These are phyloP conservation scores for Chlamydotis undulata DNA, from an alignment of 2,113 vertebrate species.

Conservation along the genomic window DNA sequence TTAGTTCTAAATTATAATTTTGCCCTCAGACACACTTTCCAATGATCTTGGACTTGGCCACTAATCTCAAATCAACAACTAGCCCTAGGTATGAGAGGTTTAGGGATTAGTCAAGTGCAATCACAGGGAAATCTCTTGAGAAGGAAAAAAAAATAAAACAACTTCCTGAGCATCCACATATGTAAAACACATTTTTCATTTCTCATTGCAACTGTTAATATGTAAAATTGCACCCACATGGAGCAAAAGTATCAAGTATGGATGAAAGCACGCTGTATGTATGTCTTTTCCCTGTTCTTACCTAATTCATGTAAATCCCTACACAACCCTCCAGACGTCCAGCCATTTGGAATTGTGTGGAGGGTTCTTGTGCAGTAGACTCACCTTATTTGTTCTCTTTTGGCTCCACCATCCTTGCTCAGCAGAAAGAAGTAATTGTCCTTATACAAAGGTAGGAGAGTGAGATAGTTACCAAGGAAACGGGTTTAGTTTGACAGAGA, in stretches of 20 bases:
- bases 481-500: slow-evolving; percentile 45
- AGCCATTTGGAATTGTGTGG: neutral
- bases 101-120: neutral
- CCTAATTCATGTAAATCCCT: neutral
- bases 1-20: neutral
- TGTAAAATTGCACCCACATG: neutral
- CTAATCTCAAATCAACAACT: neutral
- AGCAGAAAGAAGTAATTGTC: slow-evolving; percentile 52
- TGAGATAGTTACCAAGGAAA: slow-evolving; percentile 63
- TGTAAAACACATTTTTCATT: neutral
- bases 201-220: neutral
- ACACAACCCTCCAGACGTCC: neutral
- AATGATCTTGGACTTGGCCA: neutral
- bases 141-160: neutral
- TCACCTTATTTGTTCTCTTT: neutral
- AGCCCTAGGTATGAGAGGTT: neutral
- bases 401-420: neutral
- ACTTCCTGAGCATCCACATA: neutral
- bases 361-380: neutral
- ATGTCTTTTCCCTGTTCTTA: neutral
- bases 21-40: neutral
- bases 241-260: neutral
- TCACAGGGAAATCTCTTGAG: neutral
- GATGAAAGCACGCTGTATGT: neutral
- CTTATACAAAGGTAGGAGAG: slow-evolving; percentile 40